Percentiles rank a stretch among this genome's conserved stretches.
phyloP scores from a whole-genome alignment of 2,888 invertebrate species.

The Drosophila helvetica region DNA sequence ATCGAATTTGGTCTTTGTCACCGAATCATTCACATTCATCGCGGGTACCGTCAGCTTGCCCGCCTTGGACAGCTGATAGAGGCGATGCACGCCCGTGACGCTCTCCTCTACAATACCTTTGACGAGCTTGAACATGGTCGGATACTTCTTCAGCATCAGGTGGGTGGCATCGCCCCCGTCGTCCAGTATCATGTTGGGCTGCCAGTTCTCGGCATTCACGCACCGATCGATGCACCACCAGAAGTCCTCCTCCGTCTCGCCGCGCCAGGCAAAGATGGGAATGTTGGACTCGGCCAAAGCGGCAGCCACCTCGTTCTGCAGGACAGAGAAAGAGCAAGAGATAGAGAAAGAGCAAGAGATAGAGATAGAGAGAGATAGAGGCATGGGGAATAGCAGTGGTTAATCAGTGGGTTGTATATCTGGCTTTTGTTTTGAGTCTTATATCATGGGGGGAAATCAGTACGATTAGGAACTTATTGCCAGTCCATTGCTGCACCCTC shows the following conservation, averaged over 20 bases:
- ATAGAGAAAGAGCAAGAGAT: background rate
- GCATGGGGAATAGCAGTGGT: background rate
- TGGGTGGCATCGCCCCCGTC: slow-evolving; percentile 99
- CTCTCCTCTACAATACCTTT: slow-evolving; percentile 99
- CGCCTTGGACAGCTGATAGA: slow-evolving; percentile 97
- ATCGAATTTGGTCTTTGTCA: slow-evolving; percentile 99
- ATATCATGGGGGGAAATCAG: background rate
- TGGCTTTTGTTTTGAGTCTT: background rate
- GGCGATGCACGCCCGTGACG: slow-evolving; percentile 98
- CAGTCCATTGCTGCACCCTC: slow-evolving; percentile 34
- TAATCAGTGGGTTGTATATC: background rate
- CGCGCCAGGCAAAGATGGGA: slow-evolving; percentile 98
- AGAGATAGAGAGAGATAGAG: background rate
- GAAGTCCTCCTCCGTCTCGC: slow-evolving; percentile 98
- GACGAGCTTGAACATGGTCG: slow-evolving; percentile 95
- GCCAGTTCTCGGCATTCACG: slow-evolving; percentile 95
- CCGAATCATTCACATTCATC: slow-evolving; percentile 99
- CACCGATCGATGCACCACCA: slow-evolving; percentile 99
- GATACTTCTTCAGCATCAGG: slow-evolving; percentile 97
- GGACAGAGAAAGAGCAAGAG: background rate
- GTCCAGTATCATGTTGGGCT: slow-evolving; percentile 98
- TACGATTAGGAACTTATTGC: background rate
- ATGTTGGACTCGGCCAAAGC: slow-evolving; percentile 95
- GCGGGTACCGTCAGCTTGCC: slow-evolving; percentile 97
- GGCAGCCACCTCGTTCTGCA: slow-evolving; percentile 97